A percentile compares a stretch with the other conserved stretches of the same genome.
Conservation (phyloP, 1,140 invertebrate genomes). For the Tenebrio molitor region DNA sequence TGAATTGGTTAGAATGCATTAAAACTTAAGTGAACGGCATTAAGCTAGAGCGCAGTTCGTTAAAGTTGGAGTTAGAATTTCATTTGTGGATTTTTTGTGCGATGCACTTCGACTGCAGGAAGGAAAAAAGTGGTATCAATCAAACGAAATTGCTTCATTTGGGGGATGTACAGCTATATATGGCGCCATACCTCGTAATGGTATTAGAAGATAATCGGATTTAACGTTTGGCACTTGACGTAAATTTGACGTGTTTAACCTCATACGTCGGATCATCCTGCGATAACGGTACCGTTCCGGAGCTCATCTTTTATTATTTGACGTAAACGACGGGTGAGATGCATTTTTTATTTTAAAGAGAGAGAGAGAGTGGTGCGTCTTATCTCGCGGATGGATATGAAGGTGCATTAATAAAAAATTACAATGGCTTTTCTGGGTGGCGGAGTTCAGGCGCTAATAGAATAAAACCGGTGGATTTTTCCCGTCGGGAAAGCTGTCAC, state of each 20-base stretch:
- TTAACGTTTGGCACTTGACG: conserved; percentile 43
- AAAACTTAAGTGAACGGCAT: conserved; percentile 31
- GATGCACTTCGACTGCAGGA: neutral
- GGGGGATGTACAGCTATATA: neutral
- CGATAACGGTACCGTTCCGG: conserved; percentile 12
- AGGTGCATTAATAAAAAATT: conserved; percentile 5
- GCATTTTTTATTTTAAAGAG: conserved; percentile 12
- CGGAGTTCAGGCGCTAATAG: conserved; percentile 1
- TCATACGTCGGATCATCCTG: conserved; percentile 7
- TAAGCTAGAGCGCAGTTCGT: neutral
- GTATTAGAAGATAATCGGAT: conserved; percentile 45
- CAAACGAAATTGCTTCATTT: conserved; percentile 22
- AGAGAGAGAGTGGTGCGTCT: neutral
- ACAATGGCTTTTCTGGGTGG: neutral
- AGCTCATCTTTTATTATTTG: conserved; percentile 15
- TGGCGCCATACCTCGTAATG: conserved; percentile 2
- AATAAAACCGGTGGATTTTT: conserved; percentile 17
- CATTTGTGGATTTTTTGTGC: conserved; percentile 13
- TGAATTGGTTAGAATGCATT: conserved; percentile 1
- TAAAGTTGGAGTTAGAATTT: conserved; percentile 11
- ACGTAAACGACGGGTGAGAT: conserved; percentile 11
- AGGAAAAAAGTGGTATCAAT: conserved; percentile 15
- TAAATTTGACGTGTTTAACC: conserved; percentile 42
- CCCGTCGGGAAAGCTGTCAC: conserved; percentile 6
- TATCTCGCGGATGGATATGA: neutral